These are phyloP conservation scores for Silurus meridionalis DNA, from an alignment of 2,113 vertebrate species.

Conservation along the genomic window DNA sequence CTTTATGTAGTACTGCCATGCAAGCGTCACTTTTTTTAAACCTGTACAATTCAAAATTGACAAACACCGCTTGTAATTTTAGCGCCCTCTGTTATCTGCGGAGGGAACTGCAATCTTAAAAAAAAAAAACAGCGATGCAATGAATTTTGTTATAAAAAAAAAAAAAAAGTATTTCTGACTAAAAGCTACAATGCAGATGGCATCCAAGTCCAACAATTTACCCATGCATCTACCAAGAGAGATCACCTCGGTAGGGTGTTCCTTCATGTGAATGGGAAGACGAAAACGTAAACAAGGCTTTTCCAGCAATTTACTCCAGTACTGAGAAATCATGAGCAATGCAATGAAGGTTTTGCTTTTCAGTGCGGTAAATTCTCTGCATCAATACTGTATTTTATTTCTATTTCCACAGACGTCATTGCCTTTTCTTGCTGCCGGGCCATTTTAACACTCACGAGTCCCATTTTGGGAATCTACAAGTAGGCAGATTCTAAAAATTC, in stretches of 20 bases:
- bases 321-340: neutral
- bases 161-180: neutral
- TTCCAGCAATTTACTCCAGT: neutral
- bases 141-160: no score
- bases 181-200: neutral
- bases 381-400: neutral
- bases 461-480: neutral
- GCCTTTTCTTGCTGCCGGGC: neutral
- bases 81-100: neutral
- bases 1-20: no score
- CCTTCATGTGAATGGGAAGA: neutral
- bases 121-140: neutral
- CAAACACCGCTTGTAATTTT: neutral
- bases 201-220: neutral
- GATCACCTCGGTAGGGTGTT: neutral
- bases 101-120: neutral
- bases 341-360: neutral
- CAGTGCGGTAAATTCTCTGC: neutral
- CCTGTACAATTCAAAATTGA: no score
- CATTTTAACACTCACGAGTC: neutral
- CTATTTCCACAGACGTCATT: neutral
- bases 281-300: neutral
- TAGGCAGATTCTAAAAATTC: neutral
- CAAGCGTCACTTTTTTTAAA: no score
- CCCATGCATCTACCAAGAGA: neutral